Evolutionary conservation across 2,113 vertebrate species (phyloP).

Genomic region (Embiotoca jacksoni): DNA sequence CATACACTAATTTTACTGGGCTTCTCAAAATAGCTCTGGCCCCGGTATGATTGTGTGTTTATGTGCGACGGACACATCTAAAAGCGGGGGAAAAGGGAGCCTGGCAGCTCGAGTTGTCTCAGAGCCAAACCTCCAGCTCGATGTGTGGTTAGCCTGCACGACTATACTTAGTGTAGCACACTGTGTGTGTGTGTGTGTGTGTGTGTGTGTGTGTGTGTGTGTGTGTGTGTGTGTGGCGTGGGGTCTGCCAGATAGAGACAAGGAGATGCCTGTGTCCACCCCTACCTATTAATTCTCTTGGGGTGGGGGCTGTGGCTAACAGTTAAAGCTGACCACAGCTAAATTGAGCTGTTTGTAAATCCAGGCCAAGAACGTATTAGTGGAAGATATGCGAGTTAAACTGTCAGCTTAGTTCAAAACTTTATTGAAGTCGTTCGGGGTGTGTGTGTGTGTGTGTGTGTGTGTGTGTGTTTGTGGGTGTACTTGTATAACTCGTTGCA

Average conservation of each 20-base stretch:
- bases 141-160: conserved; percentile 74
- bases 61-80: conserved; percentile 73
- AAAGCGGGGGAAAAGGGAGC: conserved; percentile 42
- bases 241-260: conserved; percentile 66
- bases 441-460: conserved; percentile 7
- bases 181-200: conserved; percentile 36
- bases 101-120: conserved; percentile 58
- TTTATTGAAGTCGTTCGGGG: neutral
- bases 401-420: conserved; percentile 39
- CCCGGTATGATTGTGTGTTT: conserved; percentile 71
- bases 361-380: conserved; percentile 42
- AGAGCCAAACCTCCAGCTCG: conserved; percentile 67
- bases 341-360: conserved; percentile 69
- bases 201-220: conserved; percentile 37
- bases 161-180: conserved; percentile 74
- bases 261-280: conserved; percentile 71
- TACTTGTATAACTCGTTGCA: neutral
- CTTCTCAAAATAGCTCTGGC: conserved; percentile 72
- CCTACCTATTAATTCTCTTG: conserved; percentile 64
- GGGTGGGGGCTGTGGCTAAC: conserved; percentile 68
- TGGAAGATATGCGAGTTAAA: conserved; percentile 53
- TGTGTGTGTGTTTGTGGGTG: conserved; percentile 6
- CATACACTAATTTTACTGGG: conserved; percentile 47
- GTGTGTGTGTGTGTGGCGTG: conserved; percentile 35
- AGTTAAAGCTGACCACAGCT: conserved; percentile 69